Percentiles rank a stretch among this genome's conserved stretches.
Conservation (phyloP, 1,140 invertebrate species). For the Bombus vancouverensis region DNA sequence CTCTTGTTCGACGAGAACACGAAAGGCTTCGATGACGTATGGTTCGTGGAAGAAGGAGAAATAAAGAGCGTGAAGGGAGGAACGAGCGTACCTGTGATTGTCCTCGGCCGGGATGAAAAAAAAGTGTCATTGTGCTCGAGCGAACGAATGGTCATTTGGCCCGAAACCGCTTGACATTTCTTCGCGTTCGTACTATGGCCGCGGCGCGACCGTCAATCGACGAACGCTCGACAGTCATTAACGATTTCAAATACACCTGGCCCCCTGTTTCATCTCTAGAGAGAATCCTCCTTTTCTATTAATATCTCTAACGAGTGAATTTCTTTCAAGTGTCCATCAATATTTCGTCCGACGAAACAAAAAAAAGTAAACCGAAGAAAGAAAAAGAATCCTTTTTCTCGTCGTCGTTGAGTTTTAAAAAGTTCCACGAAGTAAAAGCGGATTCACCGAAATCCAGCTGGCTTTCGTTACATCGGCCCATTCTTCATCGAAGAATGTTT, state of each 20-base stretch:
- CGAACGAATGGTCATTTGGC: constrained; percentile 64
- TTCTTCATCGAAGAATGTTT: constrained; percentile 17
- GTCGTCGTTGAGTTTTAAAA: background rate
- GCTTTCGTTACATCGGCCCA: constrained; percentile 13
- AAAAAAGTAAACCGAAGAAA: background rate
- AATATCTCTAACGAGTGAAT: constrained; percentile 1
- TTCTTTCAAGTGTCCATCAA: constrained; percentile 35
- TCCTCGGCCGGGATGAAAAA: constrained; percentile 61
- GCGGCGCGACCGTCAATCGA: constrained; percentile 59
- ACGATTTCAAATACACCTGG: constrained; percentile 46
- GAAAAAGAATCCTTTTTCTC: no score
- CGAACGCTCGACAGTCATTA: constrained; percentile 58
- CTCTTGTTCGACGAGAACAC: constrained; percentile 69
- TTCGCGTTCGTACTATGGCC: constrained; percentile 37
- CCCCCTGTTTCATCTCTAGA: constrained; percentile 23
- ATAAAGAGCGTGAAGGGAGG: constrained; percentile 64
- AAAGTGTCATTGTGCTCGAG: constrained; percentile 65
- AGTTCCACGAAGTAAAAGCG: background rate
- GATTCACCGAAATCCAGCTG: background rate
- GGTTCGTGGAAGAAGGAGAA: constrained; percentile 68
- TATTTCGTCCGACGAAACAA: background rate
- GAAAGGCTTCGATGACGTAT: constrained; percentile 72
- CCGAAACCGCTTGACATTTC: constrained; percentile 49
- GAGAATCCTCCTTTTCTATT: background rate
- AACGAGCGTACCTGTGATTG: constrained; percentile 62